phyloP scores from a whole-genome alignment of 2,888 invertebrate genomes.

The Parnassius glacialis region DNA sequence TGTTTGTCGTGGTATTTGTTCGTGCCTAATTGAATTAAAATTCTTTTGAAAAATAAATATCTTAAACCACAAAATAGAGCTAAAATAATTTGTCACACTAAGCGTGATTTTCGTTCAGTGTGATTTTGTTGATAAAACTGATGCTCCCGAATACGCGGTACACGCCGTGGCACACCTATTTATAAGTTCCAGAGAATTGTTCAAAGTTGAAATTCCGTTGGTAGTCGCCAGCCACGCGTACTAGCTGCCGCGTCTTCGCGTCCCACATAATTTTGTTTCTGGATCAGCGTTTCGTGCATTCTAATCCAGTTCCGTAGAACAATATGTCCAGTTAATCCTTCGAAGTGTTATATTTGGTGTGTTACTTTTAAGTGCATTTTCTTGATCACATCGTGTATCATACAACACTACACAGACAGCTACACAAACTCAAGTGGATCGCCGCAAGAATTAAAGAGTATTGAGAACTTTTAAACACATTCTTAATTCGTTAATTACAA shows the following conservation, averaged over 20 bases:
- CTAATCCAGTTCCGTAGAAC: constrained; percentile 7
- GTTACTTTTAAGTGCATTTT: constrained; percentile 13
- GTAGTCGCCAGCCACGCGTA: constrained; percentile 66
- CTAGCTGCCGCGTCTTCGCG: constrained; percentile 48
- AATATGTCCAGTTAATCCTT: constrained; percentile 21
- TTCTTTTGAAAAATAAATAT: no score
- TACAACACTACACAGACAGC: constrained; percentile 11
- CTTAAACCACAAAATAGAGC: background rate
- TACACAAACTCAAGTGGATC: constrained; percentile 17
- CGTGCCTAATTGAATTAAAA: no score
- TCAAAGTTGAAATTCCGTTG: constrained; percentile 64
- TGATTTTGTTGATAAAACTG: constrained; percentile 26
- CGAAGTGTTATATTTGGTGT: constrained; percentile 18
- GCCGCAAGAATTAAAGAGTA: constrained; percentile 18
- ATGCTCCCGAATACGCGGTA: constrained; percentile 43
- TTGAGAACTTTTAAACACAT: constrained; percentile 5
- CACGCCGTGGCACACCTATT: constrained; percentile 64
- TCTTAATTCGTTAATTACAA: background rate
- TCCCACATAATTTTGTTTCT: constrained; percentile 27
- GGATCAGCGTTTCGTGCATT: background rate
- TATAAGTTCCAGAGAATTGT: constrained; percentile 81
- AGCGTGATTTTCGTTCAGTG: background rate
- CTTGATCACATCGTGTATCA: constrained; percentile 1
- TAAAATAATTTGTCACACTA: background rate
- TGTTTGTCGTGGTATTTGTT: no score